Percentiles rank a stretch among this genome's conserved stretches.
Evolutionary conservation across 2,797 vertebrate genomes (phyloP).

Genomic region (Acipenser transmontanus): DNA sequence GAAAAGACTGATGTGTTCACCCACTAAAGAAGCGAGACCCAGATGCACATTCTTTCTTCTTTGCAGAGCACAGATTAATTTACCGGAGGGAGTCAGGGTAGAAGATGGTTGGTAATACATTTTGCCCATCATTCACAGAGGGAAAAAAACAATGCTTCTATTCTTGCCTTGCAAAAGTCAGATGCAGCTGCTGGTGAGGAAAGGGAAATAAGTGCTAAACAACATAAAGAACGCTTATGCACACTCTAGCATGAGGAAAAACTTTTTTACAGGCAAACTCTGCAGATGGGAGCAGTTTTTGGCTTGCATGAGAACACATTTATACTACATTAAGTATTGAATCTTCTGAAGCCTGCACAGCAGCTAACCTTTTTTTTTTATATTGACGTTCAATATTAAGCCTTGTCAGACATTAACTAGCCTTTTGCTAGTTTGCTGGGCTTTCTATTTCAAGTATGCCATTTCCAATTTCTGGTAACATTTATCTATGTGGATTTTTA

Average conservation of each 20-base stretch:
- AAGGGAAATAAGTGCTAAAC: conserved; percentile 23
- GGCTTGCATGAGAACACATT: conserved; percentile 50
- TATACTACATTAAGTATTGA: conserved; percentile 55
- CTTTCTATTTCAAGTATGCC: no score
- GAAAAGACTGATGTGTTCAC: conserved; percentile 30
- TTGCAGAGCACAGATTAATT: conserved; percentile 30
- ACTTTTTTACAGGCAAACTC: conserved; percentile 35
- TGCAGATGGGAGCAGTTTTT: conserved; percentile 44
- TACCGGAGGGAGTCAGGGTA: conserved; percentile 21
- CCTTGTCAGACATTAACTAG: conserved; percentile 57
- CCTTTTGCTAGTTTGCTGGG: conserved; percentile 24
- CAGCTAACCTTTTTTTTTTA: conserved; percentile 49
- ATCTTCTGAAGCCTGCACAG: conserved; percentile 28
- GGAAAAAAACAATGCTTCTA: conserved; percentile 18
- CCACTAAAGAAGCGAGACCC: conserved; percentile 30
- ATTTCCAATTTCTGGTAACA: no score
- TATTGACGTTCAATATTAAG: conserved; percentile 42
- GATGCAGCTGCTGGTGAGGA: conserved; percentile 31
- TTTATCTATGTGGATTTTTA: no score
- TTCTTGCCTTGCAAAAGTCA: conserved; percentile 25
- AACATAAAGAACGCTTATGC: no score
- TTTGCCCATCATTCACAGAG: conserved; percentile 18
- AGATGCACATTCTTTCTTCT: conserved; percentile 32
- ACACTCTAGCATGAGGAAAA: no score
- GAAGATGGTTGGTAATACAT: conserved; percentile 22